Evolutionary conservation across 2,113 vertebrate species (phyloP), one percentile per base, ranked within the genome.

Genomic region (Lanius ludovicianus): DNA sequence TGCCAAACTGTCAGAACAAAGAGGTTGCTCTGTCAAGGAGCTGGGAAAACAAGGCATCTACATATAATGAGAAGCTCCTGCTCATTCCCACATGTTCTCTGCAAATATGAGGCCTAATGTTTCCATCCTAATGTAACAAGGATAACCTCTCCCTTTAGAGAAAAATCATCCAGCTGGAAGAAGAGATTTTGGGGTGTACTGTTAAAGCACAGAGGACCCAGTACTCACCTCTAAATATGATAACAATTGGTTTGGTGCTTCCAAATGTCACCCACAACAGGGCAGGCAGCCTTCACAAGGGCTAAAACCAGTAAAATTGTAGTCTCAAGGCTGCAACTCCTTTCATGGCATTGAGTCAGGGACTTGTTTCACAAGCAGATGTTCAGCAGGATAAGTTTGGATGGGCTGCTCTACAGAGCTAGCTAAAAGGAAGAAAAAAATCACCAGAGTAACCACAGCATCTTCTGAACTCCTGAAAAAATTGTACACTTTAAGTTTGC

Each of bases 181-280:
- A 62, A n/a, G 23, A 77, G 10, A 70, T 53, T 88, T 75, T 70
- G 17, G 9, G 16, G 9, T 25, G 10, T 37, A 21, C 5, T 14
- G 0, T 44, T 18, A 84, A 87, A 63, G 37, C 6, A 41, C 1
- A 3, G 42, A 75, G 24, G 23, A 69, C 15, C 12, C 7, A 23
- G 23, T 31, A 37, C 27, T 84, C 41, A 47, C 10, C 11, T 14
- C 11, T 55, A 65, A 67, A 70, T 16, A 28, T 22, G 2, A 2
- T 56, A 77, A 19, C 1, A 1, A 6, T 39, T 63, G 13, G 1
- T 57, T 56, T 75, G 25, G 5, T 79, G 23, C 18, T 85, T 62
- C 30, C 13, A 87, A 35, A 62, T 1, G 1, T 44, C 21, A 39
- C 6, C 10, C 20, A 33, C 2, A 4, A 31, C 0, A 2, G n/a